A percentile compares a stretch with the other conserved stretches of the same genome.
Evolutionary conservation across 2,888 invertebrate species (phyloP).

Genomic region (Drepana falcataria): DNA sequence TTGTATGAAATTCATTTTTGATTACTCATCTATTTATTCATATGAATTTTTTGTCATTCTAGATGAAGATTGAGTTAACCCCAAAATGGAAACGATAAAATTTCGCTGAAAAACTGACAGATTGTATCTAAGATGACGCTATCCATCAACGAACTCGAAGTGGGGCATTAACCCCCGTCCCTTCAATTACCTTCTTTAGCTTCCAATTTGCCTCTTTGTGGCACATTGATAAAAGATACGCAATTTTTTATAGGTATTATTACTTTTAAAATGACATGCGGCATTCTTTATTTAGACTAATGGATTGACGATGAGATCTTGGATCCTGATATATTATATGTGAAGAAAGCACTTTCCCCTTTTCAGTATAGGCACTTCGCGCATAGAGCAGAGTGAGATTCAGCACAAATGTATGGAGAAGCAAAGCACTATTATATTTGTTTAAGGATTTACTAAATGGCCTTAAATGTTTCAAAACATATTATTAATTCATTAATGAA

Average conservation of each 20-base stretch:
- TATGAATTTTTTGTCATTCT: no score
- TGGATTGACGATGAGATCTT: neutral
- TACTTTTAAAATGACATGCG: conserved; percentile 26
- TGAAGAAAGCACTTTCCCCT: no score
- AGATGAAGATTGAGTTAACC: neutral
- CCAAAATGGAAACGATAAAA: neutral
- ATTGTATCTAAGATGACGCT: conserved; percentile 57
- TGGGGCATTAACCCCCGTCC: conserved; percentile 68
- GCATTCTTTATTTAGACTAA: conserved; percentile 7
- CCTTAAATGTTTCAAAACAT: no score
- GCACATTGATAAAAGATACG: conserved; percentile 54
- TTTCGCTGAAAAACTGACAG: conserved; percentile 42
- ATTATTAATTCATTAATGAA: no score
- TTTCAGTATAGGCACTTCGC: no score
- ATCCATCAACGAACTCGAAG: conserved; percentile 66
- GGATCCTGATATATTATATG: neutral
- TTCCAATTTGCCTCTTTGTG: conserved; percentile 74
- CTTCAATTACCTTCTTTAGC: conserved; percentile 75
- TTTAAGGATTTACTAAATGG: no score
- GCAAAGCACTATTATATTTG: no score
- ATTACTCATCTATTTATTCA: no score
- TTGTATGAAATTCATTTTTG: conserved; percentile 3
- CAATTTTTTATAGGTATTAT: conserved; percentile 40
- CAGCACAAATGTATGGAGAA: no score
- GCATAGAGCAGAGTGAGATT: no score